Conservation (phyloP, 2,113 vertebrate species). For the Sminthopsis crassicaudata region DNA sequence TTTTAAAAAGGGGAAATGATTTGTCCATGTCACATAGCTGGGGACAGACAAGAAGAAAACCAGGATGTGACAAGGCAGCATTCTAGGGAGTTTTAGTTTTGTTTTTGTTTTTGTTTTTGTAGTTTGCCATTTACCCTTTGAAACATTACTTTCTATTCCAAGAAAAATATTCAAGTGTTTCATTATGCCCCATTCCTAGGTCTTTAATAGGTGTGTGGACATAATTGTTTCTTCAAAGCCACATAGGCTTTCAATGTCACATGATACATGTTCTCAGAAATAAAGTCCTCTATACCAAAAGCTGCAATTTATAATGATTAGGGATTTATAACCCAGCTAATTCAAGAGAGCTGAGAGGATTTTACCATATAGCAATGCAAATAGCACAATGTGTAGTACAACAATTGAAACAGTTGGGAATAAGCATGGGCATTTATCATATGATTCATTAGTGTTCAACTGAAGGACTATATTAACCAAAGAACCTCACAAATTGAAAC, state of each 20-base stretch:
- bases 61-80: constrained; percentile 60
- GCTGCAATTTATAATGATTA: constrained; percentile 62
- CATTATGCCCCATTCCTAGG: constrained; percentile 68
- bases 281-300: constrained; percentile 27
- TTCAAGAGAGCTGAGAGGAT: constrained; percentile 55
- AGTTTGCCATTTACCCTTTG: constrained; percentile 44
- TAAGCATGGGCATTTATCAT: constrained; percentile 32
- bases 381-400: constrained; percentile 56
- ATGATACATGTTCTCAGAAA: constrained; percentile 64
- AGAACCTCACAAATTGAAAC: constrained; percentile 39
- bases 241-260: constrained; percentile 44
- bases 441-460: constrained; percentile 66
- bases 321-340: constrained; percentile 40
- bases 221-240: constrained; percentile 66
- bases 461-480: constrained; percentile 53
- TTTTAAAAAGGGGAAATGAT: background rate
- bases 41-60: constrained; percentile 37
- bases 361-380: constrained; percentile 60
- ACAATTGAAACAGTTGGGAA: constrained; percentile 43
- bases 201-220: constrained; percentile 64
- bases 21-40: background rate
- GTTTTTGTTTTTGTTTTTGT: background rate
- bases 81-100: constrained; percentile 39
- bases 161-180: constrained; percentile 55
- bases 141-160: constrained; percentile 62